Conservation (phyloP, 2,113 vertebrate species). For the Tyto alba region DNA sequence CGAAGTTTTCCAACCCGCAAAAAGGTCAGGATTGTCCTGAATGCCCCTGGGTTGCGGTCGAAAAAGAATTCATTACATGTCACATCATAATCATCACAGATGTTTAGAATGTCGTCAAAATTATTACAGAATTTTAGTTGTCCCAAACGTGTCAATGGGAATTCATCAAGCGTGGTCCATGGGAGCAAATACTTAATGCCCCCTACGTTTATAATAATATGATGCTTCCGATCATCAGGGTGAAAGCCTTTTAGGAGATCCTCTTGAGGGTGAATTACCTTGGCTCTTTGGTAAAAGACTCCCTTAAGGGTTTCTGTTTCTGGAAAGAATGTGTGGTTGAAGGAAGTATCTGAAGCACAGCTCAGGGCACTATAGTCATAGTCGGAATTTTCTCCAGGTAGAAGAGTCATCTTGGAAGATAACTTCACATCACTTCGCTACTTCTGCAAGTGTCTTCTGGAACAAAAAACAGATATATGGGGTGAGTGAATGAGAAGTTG, state of each 20-base stretch:
- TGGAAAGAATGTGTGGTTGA: constrained; percentile 79
- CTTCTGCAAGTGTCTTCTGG: constrained; percentile 42
- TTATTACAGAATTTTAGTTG: constrained; percentile 91
- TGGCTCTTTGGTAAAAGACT: constrained; percentile 90
- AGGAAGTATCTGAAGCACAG: constrained; percentile 87
- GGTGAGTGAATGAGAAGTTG: not conserved
- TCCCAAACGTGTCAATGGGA: constrained; percentile 90
- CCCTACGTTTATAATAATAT: constrained; percentile 95
- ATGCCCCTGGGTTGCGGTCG: constrained; percentile 93
- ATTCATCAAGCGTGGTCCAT: constrained; percentile 95
- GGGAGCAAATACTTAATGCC: constrained; percentile 93
- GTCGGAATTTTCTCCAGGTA: constrained; percentile 94
- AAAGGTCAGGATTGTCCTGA: constrained; percentile 94
- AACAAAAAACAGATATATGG: not conserved
- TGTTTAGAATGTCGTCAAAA: constrained; percentile 92
- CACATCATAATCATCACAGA: constrained; percentile 96
- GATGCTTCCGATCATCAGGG: constrained; percentile 78
- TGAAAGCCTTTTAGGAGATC: constrained; percentile 50
- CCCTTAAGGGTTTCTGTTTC: constrained; percentile 86
- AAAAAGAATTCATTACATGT: constrained; percentile 96
- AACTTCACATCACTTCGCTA: constrained; percentile 78
- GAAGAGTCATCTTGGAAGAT: constrained; percentile 88
- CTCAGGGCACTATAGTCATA: constrained; percentile 97
- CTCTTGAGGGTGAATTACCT: constrained; percentile 69
- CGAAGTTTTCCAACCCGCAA: constrained; percentile 91